Evolutionary conservation across 2,113 vertebrate species (phyloP).

Genomic region (Rhea pennata): DNA sequence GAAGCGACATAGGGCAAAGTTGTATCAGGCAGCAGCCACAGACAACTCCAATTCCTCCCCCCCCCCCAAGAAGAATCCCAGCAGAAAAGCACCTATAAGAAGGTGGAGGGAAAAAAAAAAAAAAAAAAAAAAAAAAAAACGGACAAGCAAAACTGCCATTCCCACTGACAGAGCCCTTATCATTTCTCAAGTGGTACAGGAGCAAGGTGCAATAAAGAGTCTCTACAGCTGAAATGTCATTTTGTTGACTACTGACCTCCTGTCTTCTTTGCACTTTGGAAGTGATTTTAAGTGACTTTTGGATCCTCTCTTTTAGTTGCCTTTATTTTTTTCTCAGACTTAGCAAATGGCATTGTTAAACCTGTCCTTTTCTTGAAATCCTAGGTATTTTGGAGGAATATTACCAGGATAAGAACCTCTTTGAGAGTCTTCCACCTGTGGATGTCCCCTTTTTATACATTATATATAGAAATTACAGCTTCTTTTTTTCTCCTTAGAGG

Average conservation of each 20-base stretch:
- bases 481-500: neutral
- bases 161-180: slow-evolving; percentile 6
- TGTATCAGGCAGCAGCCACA: neutral
- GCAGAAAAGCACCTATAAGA: neutral
- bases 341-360: slow-evolving; percentile 8
- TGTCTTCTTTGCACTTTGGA: slow-evolving; percentile 22
- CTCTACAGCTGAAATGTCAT: slow-evolving; percentile 43
- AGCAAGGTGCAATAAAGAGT: slow-evolving; percentile 4
- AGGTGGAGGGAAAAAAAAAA: neutral
- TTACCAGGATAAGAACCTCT: neutral
- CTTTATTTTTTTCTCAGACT: neutral
- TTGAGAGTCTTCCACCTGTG: neutral
- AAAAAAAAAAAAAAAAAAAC: neutral
- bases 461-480: neutral
- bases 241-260: slow-evolving; percentile 52
- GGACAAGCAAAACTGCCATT: slow-evolving; percentile 15
- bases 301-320: neutral
- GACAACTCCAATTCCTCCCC: slow-evolving; percentile 2
- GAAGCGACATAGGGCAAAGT: neutral
- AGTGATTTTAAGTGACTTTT: slow-evolving; percentile 49
- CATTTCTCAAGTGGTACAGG: neutral
- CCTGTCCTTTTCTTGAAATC: neutral
- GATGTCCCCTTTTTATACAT: neutral
- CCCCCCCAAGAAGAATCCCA: neutral
- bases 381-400: neutral